Conservation (phyloP, 2,888 invertebrate species). For the Phrixothrix hirtus region DNA sequence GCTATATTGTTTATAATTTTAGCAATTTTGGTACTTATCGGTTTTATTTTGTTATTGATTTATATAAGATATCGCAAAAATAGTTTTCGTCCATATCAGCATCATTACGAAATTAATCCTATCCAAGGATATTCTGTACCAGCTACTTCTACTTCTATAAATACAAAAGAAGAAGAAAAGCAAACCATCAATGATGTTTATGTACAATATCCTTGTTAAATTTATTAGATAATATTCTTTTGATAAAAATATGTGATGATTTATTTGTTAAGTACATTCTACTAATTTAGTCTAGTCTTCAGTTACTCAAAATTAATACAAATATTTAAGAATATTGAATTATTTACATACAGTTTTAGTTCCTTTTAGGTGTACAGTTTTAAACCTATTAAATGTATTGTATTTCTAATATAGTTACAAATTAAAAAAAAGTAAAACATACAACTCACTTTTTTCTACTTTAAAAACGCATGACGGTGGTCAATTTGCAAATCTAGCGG, state of each 20-base stretch:
- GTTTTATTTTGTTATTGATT: constrained; percentile 32
- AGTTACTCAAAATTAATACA: not conserved
- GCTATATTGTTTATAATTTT: constrained; percentile 40
- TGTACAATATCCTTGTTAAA: constrained; percentile 10
- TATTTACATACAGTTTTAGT: too few relatives aligned
- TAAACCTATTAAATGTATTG: not conserved
- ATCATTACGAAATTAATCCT: constrained; percentile 34
- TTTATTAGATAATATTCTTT: not conserved
- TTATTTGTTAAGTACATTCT: not conserved
- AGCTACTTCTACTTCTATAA: too few relatives aligned
- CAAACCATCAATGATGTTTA: constrained; percentile 6
- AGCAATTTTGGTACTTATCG: constrained; percentile 34
- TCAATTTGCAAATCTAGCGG: too few relatives aligned
- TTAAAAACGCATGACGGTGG: too few relatives aligned
- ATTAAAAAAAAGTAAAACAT: too few relatives aligned
- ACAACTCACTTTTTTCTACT: too few relatives aligned
- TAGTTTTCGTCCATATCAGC: constrained; percentile 18
- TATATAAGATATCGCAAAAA: constrained; percentile 36
- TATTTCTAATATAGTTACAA: constrained; percentile 1
- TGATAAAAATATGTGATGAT: not conserved
- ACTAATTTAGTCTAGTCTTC: not conserved
- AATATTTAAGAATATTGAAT: not conserved
- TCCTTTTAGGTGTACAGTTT: too few relatives aligned
- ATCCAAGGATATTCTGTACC: constrained; percentile 23
- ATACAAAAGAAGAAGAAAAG: constrained; percentile 7